Percentiles rank a stretch among this genome's conserved stretches.
phyloP scores from a whole-genome alignment of 2,113 vertebrate species.

The Ellobius talpinus region DNA sequence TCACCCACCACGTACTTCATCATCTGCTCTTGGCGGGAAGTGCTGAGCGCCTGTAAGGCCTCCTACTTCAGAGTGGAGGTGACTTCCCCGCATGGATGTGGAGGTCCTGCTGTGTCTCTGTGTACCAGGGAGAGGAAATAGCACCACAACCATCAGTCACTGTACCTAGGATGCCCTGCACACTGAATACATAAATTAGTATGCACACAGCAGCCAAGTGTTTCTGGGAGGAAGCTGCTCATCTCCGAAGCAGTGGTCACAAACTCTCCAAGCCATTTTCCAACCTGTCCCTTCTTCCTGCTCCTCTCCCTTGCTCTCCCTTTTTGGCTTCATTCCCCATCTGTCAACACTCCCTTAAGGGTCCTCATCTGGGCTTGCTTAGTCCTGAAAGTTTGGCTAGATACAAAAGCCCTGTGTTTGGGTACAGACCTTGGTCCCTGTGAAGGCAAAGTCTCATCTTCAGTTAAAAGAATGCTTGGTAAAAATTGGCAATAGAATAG shows the following conservation, averaged over 20 bases:
- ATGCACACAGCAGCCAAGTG: neutral
- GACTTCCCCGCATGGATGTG: neutral
- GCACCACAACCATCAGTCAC: neutral
- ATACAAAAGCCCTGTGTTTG: neutral
- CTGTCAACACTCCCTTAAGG: neutral
- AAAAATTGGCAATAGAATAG: neutral
- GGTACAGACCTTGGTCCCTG: too few relatives aligned
- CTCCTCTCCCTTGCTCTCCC: neutral
- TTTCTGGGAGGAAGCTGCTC: neutral
- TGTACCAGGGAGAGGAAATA: neutral
- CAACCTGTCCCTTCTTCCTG: neutral
- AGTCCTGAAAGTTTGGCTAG: neutral
- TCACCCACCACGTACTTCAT: neutral
- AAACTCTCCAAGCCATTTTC: neutral
- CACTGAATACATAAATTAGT: neutral
- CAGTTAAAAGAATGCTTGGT: neutral
- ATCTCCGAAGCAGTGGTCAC: neutral
- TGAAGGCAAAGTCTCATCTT: neutral
- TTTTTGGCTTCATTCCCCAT: neutral
- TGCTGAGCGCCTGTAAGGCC: neutral
- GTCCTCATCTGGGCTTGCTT: neutral
- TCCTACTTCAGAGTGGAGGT: neutral
- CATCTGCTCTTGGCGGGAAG: neutral
- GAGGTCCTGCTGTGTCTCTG: neutral
- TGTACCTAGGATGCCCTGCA: neutral